These are phyloP conservation scores for Passerculus sandwichensis DNA, from an alignment of 2,797 vertebrate genomes.

Conservation along the genomic window DNA sequence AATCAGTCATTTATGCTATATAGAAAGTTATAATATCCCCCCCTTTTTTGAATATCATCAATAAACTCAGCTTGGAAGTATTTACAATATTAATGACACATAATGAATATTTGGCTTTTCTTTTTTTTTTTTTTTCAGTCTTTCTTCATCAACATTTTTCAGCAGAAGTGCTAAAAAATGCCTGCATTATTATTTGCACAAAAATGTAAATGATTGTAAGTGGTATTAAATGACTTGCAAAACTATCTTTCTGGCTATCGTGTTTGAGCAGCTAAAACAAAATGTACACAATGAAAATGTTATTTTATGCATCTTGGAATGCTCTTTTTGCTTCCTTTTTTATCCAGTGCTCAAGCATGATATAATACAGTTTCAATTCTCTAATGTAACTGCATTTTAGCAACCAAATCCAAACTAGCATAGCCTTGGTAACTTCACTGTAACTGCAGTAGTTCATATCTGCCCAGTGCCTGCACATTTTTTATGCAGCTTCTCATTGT, in stretches of 20 bases:
- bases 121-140: neutral
- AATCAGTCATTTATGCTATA: neutral
- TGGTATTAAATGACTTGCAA: neutral
- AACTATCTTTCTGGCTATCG: neutral
- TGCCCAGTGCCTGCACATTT: neutral
- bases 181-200: neutral
- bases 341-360: neutral
- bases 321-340: neutral
- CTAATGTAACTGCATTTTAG: neutral
- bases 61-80: neutral
- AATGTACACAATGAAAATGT: neutral
- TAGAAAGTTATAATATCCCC: neutral
- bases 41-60: neutral
- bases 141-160: neutral
- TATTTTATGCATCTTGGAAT: neutral
- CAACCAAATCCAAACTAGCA: neutral
- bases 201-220: neutral
- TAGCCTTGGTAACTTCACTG: neutral
- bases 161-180: neutral
- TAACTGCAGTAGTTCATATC: neutral
- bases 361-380: neutral
- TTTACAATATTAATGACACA: neutral
- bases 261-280: neutral
- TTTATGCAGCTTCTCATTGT: neutral
- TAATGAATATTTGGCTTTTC: neutral